Evolutionary conservation across 2,797 vertebrate species (phyloP).

Genomic region (Poeciliopsis gracilis): DNA sequence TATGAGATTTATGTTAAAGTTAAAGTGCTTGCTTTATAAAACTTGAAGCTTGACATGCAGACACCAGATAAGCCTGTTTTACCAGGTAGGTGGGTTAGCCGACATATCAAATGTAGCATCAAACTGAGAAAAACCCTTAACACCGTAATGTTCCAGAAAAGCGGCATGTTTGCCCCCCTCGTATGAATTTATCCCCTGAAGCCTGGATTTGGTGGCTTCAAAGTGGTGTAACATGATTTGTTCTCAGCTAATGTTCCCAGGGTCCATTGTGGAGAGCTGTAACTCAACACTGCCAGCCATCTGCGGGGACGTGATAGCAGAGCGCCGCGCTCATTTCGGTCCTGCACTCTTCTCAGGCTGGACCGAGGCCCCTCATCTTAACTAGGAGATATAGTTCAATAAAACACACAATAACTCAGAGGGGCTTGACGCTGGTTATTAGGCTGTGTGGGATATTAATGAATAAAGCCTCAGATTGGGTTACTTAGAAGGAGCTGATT

Average conservation of each 20-base stretch:
- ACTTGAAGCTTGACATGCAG: slow-evolving; percentile 23
- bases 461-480: slow-evolving; percentile 49
- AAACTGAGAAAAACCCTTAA: slow-evolving; percentile 38
- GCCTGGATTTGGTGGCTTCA: slow-evolving; percentile 48
- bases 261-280: slow-evolving; percentile 70
- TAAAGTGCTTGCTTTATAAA: slow-evolving; percentile 1
- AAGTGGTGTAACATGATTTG: slow-evolving; percentile 75
- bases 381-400: slow-evolving; percentile 62
- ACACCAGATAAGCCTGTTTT: slow-evolving; percentile 41
- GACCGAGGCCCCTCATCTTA: slow-evolving; percentile 39
- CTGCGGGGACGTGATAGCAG: slow-evolving; percentile 79
- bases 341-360: slow-evolving; percentile 43
- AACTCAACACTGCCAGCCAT: slow-evolving; percentile 77
- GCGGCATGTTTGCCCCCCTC: slow-evolving; percentile 21
- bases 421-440: slow-evolving; percentile 32
- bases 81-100: slow-evolving; percentile 47
- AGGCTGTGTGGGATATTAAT: slow-evolving; percentile 40
- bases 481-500: slow-evolving; percentile 47
- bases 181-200: slow-evolving; percentile 51
- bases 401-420: slow-evolving; percentile 61
- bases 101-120: slow-evolving; percentile 67
- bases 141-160: slow-evolving; percentile 18
- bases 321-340: slow-evolving; percentile 65
- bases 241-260: slow-evolving; percentile 77
- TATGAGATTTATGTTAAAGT: background rate